Conservation (phyloP, 2,797 vertebrate species). For the Crocodylus rhombifer region DNA sequence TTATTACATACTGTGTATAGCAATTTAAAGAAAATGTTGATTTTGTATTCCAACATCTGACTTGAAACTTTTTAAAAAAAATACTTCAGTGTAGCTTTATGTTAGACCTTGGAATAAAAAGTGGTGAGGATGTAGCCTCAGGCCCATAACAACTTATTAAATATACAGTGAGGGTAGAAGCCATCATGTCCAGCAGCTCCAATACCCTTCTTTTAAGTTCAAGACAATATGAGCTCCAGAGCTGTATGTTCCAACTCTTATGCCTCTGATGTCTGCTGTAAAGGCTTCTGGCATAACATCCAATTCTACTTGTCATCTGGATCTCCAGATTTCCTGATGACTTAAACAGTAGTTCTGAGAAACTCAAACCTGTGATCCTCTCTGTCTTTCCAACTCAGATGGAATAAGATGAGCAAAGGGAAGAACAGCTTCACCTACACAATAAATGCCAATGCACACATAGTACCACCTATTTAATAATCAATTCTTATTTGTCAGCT, state of each 20-base stretch:
- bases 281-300: not conserved
- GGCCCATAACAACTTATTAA: rapidly evolving
- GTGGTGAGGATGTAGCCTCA: not conserved
- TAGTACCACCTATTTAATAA: not conserved
- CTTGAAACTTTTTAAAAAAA: no score
- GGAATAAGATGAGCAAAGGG: not conserved
- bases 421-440: not conserved
- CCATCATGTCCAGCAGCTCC: not conserved
- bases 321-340: not conserved
- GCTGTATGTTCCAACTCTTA: not conserved
- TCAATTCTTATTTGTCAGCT: not conserved
- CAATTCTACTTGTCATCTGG: rapidly evolving
- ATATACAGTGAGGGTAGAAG: not conserved
- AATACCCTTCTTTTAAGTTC: not conserved
- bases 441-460: rapidly evolving
- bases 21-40: rapidly evolving
- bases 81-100: not conserved
- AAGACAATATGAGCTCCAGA: not conserved
- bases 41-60: not conserved
- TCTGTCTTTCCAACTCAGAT: not conserved
- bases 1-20: not conserved
- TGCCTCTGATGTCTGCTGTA: not conserved
- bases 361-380: not conserved
- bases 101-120: not conserved
- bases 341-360: not conserved